These are phyloP conservation scores for Heterochromis multidens DNA, from an alignment of 2,113 vertebrate genomes.

Conservation along the genomic window DNA sequence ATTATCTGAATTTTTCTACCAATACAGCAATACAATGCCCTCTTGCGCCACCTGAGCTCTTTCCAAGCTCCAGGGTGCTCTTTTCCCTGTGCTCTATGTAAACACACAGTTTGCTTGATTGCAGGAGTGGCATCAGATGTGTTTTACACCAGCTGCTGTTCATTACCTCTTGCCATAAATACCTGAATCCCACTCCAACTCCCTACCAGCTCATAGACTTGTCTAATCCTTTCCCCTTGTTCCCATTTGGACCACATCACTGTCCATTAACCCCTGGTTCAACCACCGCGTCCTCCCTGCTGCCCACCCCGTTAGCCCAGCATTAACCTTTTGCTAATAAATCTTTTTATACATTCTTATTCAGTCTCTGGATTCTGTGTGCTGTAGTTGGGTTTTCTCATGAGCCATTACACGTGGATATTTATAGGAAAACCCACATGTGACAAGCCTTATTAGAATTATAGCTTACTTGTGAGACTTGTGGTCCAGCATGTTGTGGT, in stretches of 20 bases:
- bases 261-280: not conserved
- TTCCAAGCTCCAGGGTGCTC: too few species aligned
- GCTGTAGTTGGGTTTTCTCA: too few species aligned
- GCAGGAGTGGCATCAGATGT: not conserved
- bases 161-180: not conserved
- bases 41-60: too few species aligned
- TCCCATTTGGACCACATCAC: too few species aligned
- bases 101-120: not conserved
- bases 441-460: not conserved
- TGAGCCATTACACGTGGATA: not conserved
- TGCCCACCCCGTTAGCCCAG: not conserved
- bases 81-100: not conserved
- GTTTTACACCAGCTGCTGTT: not conserved
- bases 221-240: too few species aligned
- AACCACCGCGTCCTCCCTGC: not conserved
- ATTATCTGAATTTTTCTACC: too few species aligned
- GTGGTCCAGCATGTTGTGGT: constrained; percentile 74
- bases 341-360: not conserved
- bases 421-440: not conserved
- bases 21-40: too few species aligned
- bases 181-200: not conserved
- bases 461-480: constrained; percentile 71
- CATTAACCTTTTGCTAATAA: not conserved
- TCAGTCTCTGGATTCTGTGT: not conserved
- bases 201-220: not conserved